Base-by-base conservation (phyloP, 2,888 invertebrate genomes). In the Crocallis elinguaria region DNA sequence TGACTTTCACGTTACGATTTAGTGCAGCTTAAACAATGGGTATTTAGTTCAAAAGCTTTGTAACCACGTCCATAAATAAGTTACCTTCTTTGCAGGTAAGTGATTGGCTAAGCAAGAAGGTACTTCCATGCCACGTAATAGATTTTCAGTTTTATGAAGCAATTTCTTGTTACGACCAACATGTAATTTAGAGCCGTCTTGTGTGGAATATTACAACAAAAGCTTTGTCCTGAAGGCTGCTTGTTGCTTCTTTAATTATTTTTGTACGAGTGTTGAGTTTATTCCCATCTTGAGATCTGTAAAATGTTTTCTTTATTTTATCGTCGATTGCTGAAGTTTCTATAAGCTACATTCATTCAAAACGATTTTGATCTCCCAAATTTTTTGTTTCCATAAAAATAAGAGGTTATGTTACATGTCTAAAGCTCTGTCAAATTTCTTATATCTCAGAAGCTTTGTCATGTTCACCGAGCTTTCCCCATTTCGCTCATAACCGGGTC, bases 91-190 rank as follows among this genome's bases (percentile, higher is more conserved):
- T 1, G 16, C 17, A 13, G 35, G 38, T 39, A 39, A 52, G 44
- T 44, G 43, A 48, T 50, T 44, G 48, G 49, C 12, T 25, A 49
- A 45, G 36, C 42, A 49, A 45, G 16, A 3, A 32, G 11, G 3
- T 41, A 29, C 21, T 33, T 27, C 46, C 17, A 14, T 49, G 51
- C 41, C 8, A 30, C n/a, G n/a, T 51, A 46, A 54, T 39, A 49
- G 25, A 57, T 60, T 52, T 53, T 46, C 39, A 54, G 44, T 55
- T 66, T 62, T 63, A 60, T 62, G 41, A 60, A 59, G 54, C 17
- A 35, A 57, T 43, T 50, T 50, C 21, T 36, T 30, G 46, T 49
- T 45, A 57, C 33, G 49, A 21, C 33, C 44, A 46, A 50, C 38
- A 23, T 53, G 51, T 27, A 43, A 60, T 55, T 62, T 49, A 44